Conservation (phyloP, 2,113 vertebrate genomes). For the rabbit (Oryctolagus cuniculus) region DNA sequence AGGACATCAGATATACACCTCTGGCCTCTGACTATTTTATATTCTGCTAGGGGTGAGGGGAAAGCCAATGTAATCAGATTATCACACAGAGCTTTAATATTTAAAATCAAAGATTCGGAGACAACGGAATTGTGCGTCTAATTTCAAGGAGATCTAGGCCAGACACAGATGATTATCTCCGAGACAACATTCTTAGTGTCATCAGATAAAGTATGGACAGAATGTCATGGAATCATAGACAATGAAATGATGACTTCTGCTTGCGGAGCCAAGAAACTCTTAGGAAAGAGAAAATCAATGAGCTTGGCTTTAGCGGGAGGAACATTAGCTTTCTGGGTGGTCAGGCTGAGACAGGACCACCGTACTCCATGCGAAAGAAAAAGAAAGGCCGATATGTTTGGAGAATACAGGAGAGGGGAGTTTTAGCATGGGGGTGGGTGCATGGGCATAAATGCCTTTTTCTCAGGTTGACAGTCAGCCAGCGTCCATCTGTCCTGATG, state of each 20-base stretch:
- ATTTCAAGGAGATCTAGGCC: background rate
- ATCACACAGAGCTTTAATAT: background rate
- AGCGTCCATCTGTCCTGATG: background rate
- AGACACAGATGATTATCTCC: background rate
- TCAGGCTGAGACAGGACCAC: background rate
- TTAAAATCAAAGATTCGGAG: background rate
- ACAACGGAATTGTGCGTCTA: background rate
- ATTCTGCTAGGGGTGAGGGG: background rate
- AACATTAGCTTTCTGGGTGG: background rate
- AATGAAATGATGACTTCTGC: background rate
- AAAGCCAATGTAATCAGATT: background rate
- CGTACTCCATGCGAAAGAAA: background rate
- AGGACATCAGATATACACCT: background rate
- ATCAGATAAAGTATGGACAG: conserved; percentile 14
- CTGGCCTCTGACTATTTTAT: background rate
- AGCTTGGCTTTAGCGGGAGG: background rate
- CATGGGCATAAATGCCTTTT: background rate
- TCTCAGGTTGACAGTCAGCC: background rate
- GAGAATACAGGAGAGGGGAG: background rate
- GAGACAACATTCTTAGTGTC: background rate
- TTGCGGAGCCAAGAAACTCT: background rate
- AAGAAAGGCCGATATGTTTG: background rate
- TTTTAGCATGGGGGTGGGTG: background rate
- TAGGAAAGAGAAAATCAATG: background rate
- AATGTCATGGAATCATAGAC: background rate